Conservation (phyloP, 1,140 invertebrate species). For the Papilio glaucus region DNA sequence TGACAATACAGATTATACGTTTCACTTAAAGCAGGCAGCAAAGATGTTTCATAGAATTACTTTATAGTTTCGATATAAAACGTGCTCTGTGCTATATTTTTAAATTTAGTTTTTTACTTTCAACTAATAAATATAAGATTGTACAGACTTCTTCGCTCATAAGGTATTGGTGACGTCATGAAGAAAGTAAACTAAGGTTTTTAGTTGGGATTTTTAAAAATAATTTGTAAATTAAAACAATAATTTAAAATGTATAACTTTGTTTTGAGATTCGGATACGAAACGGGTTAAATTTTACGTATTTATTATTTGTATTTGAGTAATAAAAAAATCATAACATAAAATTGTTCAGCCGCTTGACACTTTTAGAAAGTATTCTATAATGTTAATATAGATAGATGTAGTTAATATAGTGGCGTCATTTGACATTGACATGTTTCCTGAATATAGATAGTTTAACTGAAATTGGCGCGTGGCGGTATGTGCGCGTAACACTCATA, state of each 20-base stretch:
- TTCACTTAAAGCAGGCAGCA: too few relatives aligned
- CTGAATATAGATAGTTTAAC: not conserved
- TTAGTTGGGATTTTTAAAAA: not conserved
- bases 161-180: too few relatives aligned
- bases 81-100: too few relatives aligned
- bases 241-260: not conserved
- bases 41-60: too few relatives aligned
- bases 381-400: slow-evolving; percentile 33
- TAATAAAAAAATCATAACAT: not conserved
- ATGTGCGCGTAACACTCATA: too few relatives aligned
- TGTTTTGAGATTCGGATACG: slow-evolving; percentile 9
- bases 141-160: too few relatives aligned
- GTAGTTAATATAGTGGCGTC: slow-evolving; percentile 52
- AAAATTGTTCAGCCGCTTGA: slow-evolving; percentile 31
- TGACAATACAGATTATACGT: too few relatives aligned
- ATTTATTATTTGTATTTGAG: not conserved
- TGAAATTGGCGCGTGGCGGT: not conserved
- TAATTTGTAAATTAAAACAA: not conserved
- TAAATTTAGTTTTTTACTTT: too few relatives aligned
- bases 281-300: not conserved
- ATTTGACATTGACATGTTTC: slow-evolving; percentile 52
- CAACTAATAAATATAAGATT: too few relatives aligned
- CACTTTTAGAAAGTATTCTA: not conserved
- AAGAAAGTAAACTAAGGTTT: too few relatives aligned
- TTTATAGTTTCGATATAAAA: too few relatives aligned